Evolutionary conservation across 2,888 invertebrate species (phyloP), one percentile per base, ranked within the genome.

Genomic region (Volucella bombylans): DNA sequence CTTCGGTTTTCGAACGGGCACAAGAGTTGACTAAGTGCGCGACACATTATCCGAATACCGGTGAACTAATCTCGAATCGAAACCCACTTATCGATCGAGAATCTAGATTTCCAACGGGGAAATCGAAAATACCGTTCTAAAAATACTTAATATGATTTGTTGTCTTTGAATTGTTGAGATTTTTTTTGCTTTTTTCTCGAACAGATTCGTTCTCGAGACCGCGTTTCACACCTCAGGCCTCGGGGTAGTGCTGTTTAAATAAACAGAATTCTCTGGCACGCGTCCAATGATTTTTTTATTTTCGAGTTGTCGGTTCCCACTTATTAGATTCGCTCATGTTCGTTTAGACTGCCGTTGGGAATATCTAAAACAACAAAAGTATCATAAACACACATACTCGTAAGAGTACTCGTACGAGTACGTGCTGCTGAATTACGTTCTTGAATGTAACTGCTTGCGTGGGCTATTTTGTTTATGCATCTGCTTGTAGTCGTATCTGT

Each of bases 231-330:
- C 69, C 69, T 78, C 14, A 54, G 72, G 62, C 47, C 50, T 67
- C 18, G 31, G 18, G 67, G 71, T 61, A 77, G 50, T 57, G 68
- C 14, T 52, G 62, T 74, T 65, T 38, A 78, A 79, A 83, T 79
- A 83, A 83, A 83, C 79, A 79, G 68, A 79, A 83, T 83, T 83
- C 83, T 45, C 45, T 83, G 83, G 83, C 83, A 71, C 61, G 39
- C 54, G 64, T 79, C 83, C 83, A 83, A 79, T 49, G 62, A 55
- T 83, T 55, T 71, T 11, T 14, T 41, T 41, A 38, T 31, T 31
- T 31, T 31, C 31, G 4, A 31, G 31, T 31, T 31, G 31, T 31
- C 52, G 68, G 39, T 45, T 57, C 59, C 47, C 50, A 65, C 54
- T 45, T 67, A 49, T 68, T 72, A 55, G 61, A 77, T 77, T 64